Percentiles rank a stretch among this genome's conserved stretches.
Conservation (phyloP, 1,140 invertebrate species). For the Zaprionus nigranus region DNA sequence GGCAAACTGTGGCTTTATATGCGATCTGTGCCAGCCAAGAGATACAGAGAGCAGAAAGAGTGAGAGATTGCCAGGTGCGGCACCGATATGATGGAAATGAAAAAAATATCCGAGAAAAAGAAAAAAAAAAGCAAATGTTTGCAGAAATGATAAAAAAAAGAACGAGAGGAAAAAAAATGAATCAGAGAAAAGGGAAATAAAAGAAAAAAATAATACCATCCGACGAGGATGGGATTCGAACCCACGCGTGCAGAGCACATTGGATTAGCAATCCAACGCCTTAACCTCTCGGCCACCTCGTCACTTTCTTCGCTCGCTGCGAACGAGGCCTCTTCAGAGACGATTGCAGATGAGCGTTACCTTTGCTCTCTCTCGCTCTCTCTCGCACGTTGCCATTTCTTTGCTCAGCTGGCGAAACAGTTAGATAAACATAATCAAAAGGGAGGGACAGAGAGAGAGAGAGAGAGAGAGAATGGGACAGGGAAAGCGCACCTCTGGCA, state of each 20-base stretch:
- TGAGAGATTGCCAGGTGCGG: conserved; percentile 20
- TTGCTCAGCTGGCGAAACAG: not conserved
- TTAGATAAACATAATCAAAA: conserved; percentile 1
- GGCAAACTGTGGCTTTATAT: conserved; percentile 6
- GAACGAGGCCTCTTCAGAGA: conserved; percentile 16
- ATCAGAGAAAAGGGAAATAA: not conserved
- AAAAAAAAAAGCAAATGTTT: not conserved
- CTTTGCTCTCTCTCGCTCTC: conserved; percentile 10
- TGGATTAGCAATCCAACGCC: conserved; percentile 94
- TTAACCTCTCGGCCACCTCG: conserved; percentile 96
- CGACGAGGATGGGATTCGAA: conserved; percentile 96
- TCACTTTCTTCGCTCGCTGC: conserved; percentile 80
- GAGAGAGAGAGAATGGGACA: not conserved
- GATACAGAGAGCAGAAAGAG: not conserved
- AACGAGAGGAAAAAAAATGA: not conserved
- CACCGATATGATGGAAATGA: not conserved
- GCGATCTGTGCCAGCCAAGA: not conserved
- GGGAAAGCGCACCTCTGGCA: not conserved
- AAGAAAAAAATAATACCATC: conserved; percentile 5
- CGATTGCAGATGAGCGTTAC: not conserved
- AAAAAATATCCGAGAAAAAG: not conserved
- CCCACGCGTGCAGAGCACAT: conserved; percentile 91
- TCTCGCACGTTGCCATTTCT: conserved; percentile 11
- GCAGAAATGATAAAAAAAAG: conserved; percentile 8
- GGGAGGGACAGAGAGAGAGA: conserved; percentile 7